Evolutionary conservation across 2,888 invertebrate species (phyloP).

Genomic region (Diaprepes abbreviatus): DNA sequence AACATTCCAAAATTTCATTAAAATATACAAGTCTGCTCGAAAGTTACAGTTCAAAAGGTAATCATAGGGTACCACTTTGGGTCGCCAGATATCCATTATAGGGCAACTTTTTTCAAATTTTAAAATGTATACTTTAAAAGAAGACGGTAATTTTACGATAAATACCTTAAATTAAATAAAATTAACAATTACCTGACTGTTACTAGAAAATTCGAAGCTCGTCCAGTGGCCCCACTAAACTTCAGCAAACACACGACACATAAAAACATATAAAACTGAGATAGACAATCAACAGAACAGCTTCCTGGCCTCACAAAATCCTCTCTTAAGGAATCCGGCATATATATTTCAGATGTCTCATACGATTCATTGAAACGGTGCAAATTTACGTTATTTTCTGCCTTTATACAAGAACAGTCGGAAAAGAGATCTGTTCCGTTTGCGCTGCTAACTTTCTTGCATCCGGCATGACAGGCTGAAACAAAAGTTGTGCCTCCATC

Average conservation of each 20-base stretch:
- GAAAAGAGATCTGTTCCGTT: constrained; percentile 69
- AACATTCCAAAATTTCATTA: too few species aligned
- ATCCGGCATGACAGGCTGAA: constrained; percentile 86
- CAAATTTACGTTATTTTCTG: constrained; percentile 49
- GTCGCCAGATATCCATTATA: too few species aligned
- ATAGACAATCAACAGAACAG: constrained; percentile 72
- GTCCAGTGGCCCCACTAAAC: constrained; percentile 73
- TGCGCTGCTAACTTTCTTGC: constrained; percentile 67
- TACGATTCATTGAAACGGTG: constrained; percentile 47
- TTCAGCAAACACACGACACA: constrained; percentile 72
- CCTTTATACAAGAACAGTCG: constrained; percentile 69
- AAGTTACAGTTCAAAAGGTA: too few species aligned
- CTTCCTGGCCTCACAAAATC: constrained; percentile 69
- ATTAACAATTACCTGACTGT: constrained; percentile 68
- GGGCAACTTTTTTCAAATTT: too few species aligned
- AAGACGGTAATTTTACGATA: too few species aligned
- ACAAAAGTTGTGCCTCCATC: constrained; percentile 77
- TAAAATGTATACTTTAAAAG: too few species aligned
- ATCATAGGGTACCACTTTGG: too few species aligned
- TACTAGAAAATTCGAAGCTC: constrained; percentile 75
- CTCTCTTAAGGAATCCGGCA: constrained; percentile 50
- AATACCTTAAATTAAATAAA: neutral
- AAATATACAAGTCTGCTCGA: too few species aligned
- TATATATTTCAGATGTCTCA: constrained; percentile 47
- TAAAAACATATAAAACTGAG: constrained; percentile 71